A percentile compares a stretch with the other conserved stretches of the same genome.
phyloP scores from a whole-genome alignment of 1,140 invertebrate genomes.

The Rhysida immarginata region DNA sequence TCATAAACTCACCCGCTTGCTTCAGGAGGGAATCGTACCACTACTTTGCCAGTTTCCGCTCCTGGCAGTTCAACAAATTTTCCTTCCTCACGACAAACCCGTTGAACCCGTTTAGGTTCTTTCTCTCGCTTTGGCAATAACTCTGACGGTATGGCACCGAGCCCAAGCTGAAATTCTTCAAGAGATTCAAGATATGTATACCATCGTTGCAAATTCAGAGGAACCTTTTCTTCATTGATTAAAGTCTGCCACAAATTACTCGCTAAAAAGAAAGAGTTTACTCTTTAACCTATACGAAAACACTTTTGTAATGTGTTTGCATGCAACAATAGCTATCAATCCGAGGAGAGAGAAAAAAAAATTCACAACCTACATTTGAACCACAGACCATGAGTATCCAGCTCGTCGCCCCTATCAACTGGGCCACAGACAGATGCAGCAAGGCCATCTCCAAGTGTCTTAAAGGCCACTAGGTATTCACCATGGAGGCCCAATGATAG shows the following conservation, averaged over 20 bases:
- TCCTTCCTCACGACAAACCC: slow-evolving; percentile 71
- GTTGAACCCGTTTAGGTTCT: background rate
- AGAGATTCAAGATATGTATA: slow-evolving; percentile 47
- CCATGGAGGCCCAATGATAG: too few relatives aligned
- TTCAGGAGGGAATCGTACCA: slow-evolving; percentile 95
- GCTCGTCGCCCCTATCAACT: too few relatives aligned
- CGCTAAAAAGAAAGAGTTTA: slow-evolving; percentile 20
- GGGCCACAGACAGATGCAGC: too few relatives aligned
- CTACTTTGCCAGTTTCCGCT: slow-evolving; percentile 85
- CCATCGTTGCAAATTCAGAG: slow-evolving; percentile 50
- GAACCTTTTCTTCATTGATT: slow-evolving; percentile 31
- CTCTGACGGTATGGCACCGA: slow-evolving; percentile 34
- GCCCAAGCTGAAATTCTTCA: slow-evolving; percentile 36
- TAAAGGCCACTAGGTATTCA: too few relatives aligned
- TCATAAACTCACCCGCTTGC: slow-evolving; percentile 60
- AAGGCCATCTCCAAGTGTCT: too few relatives aligned
- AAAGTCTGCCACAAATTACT: slow-evolving; percentile 25
- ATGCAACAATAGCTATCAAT: too few relatives aligned
- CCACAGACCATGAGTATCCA: too few relatives aligned
- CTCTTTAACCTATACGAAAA: too few relatives aligned
- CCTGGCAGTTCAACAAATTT: slow-evolving; percentile 94
- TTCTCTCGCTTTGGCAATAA: too few relatives aligned
- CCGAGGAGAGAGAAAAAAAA: too few relatives aligned
- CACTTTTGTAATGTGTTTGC: too few relatives aligned
- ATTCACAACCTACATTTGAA: too few relatives aligned